Evolutionary conservation across 2,113 vertebrate genomes (phyloP), one percentile per base, ranked within the genome.

Genomic region (Pseudorasbora parva): DNA sequence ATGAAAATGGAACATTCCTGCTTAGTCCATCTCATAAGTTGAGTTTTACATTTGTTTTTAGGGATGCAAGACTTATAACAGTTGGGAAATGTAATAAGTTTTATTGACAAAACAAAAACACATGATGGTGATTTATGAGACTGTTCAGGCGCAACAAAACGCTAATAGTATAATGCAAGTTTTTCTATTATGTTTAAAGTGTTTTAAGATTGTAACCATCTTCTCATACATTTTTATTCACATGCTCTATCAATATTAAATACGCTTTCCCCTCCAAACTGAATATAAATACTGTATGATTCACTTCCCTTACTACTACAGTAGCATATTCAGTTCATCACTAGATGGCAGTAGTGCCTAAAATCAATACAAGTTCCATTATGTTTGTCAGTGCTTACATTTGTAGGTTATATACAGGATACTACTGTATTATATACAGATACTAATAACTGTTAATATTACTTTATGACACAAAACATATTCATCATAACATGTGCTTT

Each of bases 271-370:
- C 17, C 17, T 30, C n/a, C 23, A 27, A 15, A 17, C 17, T 37
- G 17, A 68, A 37, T 21, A 37, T 1, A 21, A 66, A 37, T 37
- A 21, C 6, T 21, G 1, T 8, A 11, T 41, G 8, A 68, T 21
- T 37, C 9, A 66, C 9, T 68, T 41, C 91, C 87, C 91, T 92
- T 92, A 94, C 94, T 93, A 94, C 94, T 93, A 37, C 30, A 66
- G 96, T 86, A 71, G 66, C 23, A 59, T 73, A 54, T 78, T 27
- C 21, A 25, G 86, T 51, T 68, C 14, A 73, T 89, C 94, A 94
- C 93, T 93, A 91, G 94, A 92, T 93, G 93, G 93, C 94, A 94
- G 91, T 93, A 93, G 87, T 88, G 90, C 84, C 90, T 92, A 93
- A 93, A 94, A 93, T 91, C 91, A 90, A 88, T 90, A 84, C 37